Evolutionary conservation across 2,113 vertebrate species (phyloP).

Genomic region (Orthonyx spaldingii): DNA sequence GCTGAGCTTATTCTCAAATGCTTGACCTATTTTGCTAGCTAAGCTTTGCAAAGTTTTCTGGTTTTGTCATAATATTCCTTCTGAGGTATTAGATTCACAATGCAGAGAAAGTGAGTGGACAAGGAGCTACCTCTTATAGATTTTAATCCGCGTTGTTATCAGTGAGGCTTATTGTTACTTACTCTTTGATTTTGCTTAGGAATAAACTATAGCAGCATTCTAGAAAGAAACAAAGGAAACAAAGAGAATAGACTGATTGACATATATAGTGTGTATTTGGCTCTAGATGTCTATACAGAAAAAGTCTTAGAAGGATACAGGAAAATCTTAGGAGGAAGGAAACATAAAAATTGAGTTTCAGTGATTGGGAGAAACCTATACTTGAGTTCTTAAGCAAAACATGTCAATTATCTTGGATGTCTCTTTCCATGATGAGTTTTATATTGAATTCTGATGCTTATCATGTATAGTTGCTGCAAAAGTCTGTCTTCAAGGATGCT

Average conservation of each 20-base stretch:
- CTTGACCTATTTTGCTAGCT: background rate
- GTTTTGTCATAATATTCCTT: background rate
- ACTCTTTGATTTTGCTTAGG: background rate
- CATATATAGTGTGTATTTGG: background rate
- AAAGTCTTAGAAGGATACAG: background rate
- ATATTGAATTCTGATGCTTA: background rate
- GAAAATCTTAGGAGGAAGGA: background rate
- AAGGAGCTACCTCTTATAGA: background rate
- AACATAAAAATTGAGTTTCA: background rate
- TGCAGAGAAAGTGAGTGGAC: background rate
- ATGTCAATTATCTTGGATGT: background rate
- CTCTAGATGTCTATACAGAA: background rate
- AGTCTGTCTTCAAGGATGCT: background rate
- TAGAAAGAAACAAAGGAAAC: background rate
- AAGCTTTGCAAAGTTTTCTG: background rate
- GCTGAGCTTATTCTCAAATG: background rate
- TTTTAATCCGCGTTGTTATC: background rate
- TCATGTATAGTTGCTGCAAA: background rate
- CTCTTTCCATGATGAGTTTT: background rate
- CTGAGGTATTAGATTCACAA: background rate
- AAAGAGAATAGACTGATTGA: background rate
- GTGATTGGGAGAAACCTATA: background rate
- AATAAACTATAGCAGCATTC: background rate
- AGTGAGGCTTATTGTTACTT: background rate
- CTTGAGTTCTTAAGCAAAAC: background rate